Base-by-base conservation (phyloP, 2,888 invertebrate genomes). In the Agapetus fuscipes region DNA sequence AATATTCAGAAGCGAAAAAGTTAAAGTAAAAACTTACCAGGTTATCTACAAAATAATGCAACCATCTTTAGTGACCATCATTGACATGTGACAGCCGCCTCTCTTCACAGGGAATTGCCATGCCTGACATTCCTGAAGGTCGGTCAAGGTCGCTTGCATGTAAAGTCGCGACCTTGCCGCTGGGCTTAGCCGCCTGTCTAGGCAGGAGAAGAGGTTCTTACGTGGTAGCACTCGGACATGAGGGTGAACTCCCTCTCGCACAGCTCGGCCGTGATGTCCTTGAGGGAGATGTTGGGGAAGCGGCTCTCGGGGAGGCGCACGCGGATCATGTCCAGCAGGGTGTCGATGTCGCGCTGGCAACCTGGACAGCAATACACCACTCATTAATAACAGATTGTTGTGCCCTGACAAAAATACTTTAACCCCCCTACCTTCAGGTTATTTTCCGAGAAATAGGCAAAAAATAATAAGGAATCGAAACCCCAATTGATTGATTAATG, bases 291-390 rank as follows among this genome's bases (percentile, higher is more conserved):
- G 49, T 80, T 76, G 0, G 90, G 85, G 64, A 81, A 90, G 51
- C 78, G 76, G 53, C 83, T 81, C 50, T 75, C 63, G 4, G 94
- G 93, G 58, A 95, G 87, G 60, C 83, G 83, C 49, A 83, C 78
- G 52, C 87, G 76, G 50, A 96, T 88, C 70, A 90, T 74, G 52
- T 77, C 77, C 60, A 94, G 65, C 24, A 94, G 93, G 49, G 76
- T 74, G 51, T 83, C 81, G 50, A 95, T 85, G 57, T 86, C 84
- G 50, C 65, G 70, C 51, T 82, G 78, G 31, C 79, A 75, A 51
- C 88, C 87, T 80, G 55, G 17, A 56, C 54, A 34, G 38, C 46
- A 34, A 46, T 27, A 46, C n/a, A n/a, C n/a, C n/a, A n/a, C n/a
- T n/a, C n/a, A n/a, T n/a, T 41, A 36, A 13, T 37, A 14, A 41